Base-by-base conservation (phyloP, 2,888 invertebrate genomes). In the Adelphocoris suturalis region DNA sequence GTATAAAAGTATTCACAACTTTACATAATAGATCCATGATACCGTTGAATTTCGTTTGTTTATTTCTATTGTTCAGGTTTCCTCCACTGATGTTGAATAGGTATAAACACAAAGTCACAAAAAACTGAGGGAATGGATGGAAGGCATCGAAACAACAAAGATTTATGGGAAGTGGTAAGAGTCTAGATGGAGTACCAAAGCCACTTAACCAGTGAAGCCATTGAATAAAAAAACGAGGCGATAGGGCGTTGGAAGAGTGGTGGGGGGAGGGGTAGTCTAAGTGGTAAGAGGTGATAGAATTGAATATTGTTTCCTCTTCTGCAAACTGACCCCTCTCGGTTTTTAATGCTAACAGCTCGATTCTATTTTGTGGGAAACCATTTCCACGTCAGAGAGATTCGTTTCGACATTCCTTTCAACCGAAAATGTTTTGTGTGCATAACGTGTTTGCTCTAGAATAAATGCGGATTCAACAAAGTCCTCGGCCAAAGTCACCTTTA, bases 261-360 rank as follows among this genome's bases (percentile, higher is more conserved):
- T 68, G 23, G 68, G 0, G 27, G 68, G 9, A 23, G 68, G 23
- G 27, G 9, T 4, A 16, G 1, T n/a, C 82, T 82, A 82, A 82
- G 82, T 82, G 82, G 47, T 82, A 82, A 82, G 82, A 82, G 82
- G 82, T 82, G 55, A 82, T 82, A 82, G 82, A 82, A 82, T 52
- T 82, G 82, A 82, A 82, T 82, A 52, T 82, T 13, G 47, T 23
- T 52, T 48, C 82, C 52, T 27, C 68, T 52, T 52, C 27, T 47
- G 46, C 81, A 81, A 81, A 81, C 81, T 82, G 82, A 52, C 47
- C 82, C 27, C 46, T 82, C 82, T 19, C 82, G 82, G 14, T 52
- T 82, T 82, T 52, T 27, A 23, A 82, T 19, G 55, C 52, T n/a
- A 11, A 78, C 78, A 14, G 82, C 52, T 27, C 52, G 52, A 82